A percentile compares a stretch with the other conserved stretches of the same genome.
These are phyloP conservation scores for Garra rufa DNA, from an alignment of 2,113 vertebrate species.

Conservation along the genomic window DNA sequence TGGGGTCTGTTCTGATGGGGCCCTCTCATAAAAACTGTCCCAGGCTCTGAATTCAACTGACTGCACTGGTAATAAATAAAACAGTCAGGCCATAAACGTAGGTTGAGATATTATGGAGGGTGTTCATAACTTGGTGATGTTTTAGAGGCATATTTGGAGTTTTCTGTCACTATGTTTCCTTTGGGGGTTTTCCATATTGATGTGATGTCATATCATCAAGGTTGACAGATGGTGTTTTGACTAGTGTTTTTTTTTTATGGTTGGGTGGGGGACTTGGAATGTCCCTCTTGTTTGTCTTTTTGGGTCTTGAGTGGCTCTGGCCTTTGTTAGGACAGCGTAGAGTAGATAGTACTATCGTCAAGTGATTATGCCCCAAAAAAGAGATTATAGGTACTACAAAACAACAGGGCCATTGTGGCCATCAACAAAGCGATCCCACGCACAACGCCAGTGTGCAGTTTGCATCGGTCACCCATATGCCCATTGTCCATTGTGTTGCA, in stretches of 20 bases:
- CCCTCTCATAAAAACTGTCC: neutral
- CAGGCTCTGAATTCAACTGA: neutral
- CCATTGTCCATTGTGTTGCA: constrained; percentile 19
- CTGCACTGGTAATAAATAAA: neutral
- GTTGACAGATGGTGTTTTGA: constrained; percentile 43
- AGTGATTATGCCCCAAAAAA: neutral
- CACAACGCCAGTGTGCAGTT: neutral
- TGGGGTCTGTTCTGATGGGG: neutral
- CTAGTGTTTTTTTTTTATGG: neutral
- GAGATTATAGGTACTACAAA: neutral
- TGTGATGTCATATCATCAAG: constrained; percentile 33
- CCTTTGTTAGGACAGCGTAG: constrained; percentile 9
- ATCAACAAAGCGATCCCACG: neutral
- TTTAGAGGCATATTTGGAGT: neutral
- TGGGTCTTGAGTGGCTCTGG: neutral
- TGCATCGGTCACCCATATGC: neutral
- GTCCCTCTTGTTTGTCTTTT: constrained; percentile 24
- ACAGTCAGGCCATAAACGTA: neutral
- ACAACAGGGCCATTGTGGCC: constrained; percentile 11
- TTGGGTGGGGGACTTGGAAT: constrained; percentile 31
- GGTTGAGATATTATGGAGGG: neutral
- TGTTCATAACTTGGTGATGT: neutral
- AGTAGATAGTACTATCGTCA: neutral
- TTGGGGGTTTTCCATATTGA: constrained; percentile 54
- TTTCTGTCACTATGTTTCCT: constrained; percentile 9